Percentiles rank a stretch among this genome's conserved stretches.
Conservation (phyloP, 35 echinoderm and acorn worm genomes). For the Acanthaster planci region DNA sequence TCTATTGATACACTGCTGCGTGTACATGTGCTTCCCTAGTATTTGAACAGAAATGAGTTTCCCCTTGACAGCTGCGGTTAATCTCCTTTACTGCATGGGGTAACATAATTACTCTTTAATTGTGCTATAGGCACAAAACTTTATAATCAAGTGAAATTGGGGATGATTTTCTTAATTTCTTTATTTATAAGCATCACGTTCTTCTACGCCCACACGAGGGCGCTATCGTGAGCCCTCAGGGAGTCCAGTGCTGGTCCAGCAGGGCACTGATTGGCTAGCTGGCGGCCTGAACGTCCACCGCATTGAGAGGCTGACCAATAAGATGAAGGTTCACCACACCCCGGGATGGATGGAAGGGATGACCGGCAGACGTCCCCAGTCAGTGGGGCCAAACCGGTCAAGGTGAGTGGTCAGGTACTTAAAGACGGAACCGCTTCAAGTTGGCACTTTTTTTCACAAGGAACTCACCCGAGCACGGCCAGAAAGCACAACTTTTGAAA, state of each 20-base stretch:
- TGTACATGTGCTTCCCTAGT: too few species aligned
- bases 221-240: conserved; percentile 39
- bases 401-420: conserved; percentile 43
- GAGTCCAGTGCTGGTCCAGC: conserved; percentile 72
- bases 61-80: too few species aligned
- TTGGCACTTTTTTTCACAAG: too few species aligned
- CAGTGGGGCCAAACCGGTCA: conserved; percentile 56
- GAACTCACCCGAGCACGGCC: too few species aligned
- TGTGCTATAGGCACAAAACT: too few species aligned
- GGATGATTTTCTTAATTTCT: not conserved
- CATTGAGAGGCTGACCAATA: conserved; percentile 54
- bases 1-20: too few species aligned
- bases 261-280: conserved; percentile 84
- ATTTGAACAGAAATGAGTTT: too few species aligned
- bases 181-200: not conserved
- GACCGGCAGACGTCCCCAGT: conserved; percentile 57
- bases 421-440: too few species aligned
- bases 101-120: too few species aligned
- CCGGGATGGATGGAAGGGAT: conserved; percentile 88
- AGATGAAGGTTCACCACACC: conserved; percentile 74
- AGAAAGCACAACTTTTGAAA: too few species aligned
- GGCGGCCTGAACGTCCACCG: conserved; percentile 70
- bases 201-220: conserved; percentile 27
- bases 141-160: too few species aligned
- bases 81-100: too few species aligned